Conservation (phyloP, 2,888 invertebrate species). For the Drosophila paranaensis region DNA sequence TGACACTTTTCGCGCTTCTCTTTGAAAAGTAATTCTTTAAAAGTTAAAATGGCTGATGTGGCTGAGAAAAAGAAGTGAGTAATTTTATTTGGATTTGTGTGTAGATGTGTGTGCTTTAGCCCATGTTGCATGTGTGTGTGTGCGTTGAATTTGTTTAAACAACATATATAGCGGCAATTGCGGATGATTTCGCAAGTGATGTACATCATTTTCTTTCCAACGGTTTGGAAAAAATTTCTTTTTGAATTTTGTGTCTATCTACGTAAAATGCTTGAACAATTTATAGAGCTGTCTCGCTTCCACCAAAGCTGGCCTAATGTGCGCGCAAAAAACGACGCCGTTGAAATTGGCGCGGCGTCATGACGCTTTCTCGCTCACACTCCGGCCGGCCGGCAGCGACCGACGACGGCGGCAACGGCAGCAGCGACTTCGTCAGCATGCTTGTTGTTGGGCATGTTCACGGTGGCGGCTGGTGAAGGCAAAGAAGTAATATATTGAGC, state of each 20-base stretch:
- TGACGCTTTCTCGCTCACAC: slow-evolving; percentile 70
- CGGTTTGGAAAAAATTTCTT: slow-evolving; percentile 73
- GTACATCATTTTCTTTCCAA: slow-evolving; percentile 60
- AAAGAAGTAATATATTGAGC: slow-evolving; percentile 60
- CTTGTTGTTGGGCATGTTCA: slow-evolving; percentile 52
- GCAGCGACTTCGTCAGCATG: slow-evolving; percentile 52
- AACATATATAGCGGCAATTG: slow-evolving; percentile 45
- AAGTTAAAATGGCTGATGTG: slow-evolving; percentile 85
- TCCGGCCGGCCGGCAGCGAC: slow-evolving; percentile 73
- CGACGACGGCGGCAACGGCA: slow-evolving; percentile 34
- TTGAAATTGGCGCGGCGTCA: slow-evolving; percentile 79
- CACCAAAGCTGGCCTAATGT: slow-evolving; percentile 48
- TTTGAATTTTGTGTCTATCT: slow-evolving; percentile 81
- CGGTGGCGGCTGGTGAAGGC: slow-evolving; percentile 41
- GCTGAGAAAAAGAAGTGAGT: slow-evolving; percentile 85
- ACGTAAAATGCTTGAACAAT: slow-evolving; percentile 60
- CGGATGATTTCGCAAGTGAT: slow-evolving; percentile 56
- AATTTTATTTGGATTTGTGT: slow-evolving; percentile 56
- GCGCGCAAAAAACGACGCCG: slow-evolving; percentile 79
- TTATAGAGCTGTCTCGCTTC: slow-evolving; percentile 66
- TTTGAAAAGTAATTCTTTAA: slow-evolving; percentile 61
- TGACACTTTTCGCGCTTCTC: slow-evolving; percentile 64
- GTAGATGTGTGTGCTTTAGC: slow-evolving; percentile 32
- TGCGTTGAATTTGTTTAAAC: slow-evolving; percentile 50
- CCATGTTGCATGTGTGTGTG: slow-evolving; percentile 42